These are phyloP conservation scores for Gryon sp. DNA, from an alignment of 1,140 invertebrate species.

Conservation along the genomic window DNA sequence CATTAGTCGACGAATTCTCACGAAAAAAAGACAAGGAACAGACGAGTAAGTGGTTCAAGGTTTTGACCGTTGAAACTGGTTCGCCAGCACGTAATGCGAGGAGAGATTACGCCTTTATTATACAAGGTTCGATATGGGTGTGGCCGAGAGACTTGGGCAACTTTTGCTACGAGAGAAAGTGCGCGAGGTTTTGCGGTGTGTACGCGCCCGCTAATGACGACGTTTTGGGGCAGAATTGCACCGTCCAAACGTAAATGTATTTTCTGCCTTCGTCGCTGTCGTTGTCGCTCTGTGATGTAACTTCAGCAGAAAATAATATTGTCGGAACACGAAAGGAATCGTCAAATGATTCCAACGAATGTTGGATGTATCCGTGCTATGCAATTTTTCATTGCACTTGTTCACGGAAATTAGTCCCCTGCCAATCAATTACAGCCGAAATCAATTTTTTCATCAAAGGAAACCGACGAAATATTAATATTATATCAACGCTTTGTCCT, in stretches of 20 bases:
- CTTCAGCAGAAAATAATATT: slow-evolving; percentile 61
- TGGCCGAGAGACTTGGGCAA: slow-evolving; percentile 62
- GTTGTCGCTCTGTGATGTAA: slow-evolving; percentile 46
- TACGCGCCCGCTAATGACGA: slow-evolving; percentile 61
- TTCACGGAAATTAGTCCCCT: slow-evolving; percentile 20
- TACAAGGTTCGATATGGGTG: slow-evolving; percentile 63
- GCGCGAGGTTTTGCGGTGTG: slow-evolving; percentile 61
- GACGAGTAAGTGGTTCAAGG: slow-evolving; percentile 70
- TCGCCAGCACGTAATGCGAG: slow-evolving; percentile 59
- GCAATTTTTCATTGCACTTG: slow-evolving; percentile 10
- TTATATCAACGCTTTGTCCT: no score
- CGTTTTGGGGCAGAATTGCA: slow-evolving; percentile 64
- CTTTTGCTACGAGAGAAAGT: slow-evolving; percentile 66
- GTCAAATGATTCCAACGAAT: slow-evolving; percentile 27
- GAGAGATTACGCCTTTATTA: slow-evolving; percentile 63
- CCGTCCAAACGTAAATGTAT: slow-evolving; percentile 62
- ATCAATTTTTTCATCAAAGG: no score
- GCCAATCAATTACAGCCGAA: slow-evolving; percentile 2
- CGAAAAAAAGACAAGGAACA: slow-evolving; percentile 45
- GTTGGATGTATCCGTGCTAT: slow-evolving; percentile 20
- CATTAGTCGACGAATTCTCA: slow-evolving; percentile 52
- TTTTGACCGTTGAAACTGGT: slow-evolving; percentile 65
- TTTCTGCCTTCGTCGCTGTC: no score
- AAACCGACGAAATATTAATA: no score
- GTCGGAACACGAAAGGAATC: slow-evolving; percentile 14